These are phyloP conservation scores for Polypterus senegalus DNA, from an alignment of 2,113 vertebrate genomes.

Conservation along the genomic window DNA sequence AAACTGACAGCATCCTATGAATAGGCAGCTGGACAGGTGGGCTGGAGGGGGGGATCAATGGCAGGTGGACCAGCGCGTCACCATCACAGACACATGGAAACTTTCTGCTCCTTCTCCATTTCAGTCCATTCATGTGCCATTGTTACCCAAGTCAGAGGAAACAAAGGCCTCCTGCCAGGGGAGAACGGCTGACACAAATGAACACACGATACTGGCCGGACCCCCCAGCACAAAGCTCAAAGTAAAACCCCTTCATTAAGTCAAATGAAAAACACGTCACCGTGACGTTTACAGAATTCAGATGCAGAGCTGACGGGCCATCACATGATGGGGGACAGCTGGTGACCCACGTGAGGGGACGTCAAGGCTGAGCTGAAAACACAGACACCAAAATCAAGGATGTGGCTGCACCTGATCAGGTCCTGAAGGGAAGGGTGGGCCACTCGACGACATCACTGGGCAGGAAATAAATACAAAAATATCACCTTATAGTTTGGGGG, in stretches of 20 bases:
- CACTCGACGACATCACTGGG: too few species aligned
- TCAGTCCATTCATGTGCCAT: conserved; percentile 23
- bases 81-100: conserved; percentile 49
- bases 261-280: background rate
- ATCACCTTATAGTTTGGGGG: too few species aligned
- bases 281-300: too few species aligned
- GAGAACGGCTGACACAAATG: background rate
- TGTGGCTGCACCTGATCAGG: too few species aligned
- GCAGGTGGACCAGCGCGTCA: conserved; percentile 1
- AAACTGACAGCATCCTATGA: conserved; percentile 54
- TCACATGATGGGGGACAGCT: too few species aligned
- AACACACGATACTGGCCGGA: too few species aligned
- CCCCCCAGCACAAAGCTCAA: background rate
- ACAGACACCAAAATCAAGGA: too few species aligned
- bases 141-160: conserved; percentile 26
- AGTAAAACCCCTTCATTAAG: background rate
- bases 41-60: conserved; percentile 35
- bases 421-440: too few species aligned
- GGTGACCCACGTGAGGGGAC: too few species aligned
- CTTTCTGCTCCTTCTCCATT: conserved; percentile 27
- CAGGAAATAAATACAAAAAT: too few species aligned
- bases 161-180: conserved; percentile 8
- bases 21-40: conserved; percentile 54
- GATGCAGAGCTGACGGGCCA: too few species aligned
- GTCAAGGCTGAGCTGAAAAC: too few species aligned